phyloP scores from a whole-genome alignment of 2,113 vertebrate genomes.

The Zosterops borbonicus region DNA sequence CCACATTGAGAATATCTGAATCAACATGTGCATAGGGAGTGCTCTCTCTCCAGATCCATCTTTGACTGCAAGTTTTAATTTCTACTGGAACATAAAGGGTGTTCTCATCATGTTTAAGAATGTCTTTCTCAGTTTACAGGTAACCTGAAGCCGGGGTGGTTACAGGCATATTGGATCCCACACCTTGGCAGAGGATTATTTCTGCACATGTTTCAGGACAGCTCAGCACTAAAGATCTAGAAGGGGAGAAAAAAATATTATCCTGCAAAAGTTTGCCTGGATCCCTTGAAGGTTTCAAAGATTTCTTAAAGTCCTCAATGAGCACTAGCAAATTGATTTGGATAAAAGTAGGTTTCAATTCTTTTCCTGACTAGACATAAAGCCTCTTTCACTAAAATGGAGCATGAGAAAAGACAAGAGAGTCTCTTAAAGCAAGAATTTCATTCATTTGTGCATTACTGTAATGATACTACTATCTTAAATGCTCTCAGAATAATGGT shows the following conservation, averaged over 20 bases:
- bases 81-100: neutral
- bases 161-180: neutral
- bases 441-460: neutral
- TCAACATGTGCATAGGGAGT: neutral
- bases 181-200: neutral
- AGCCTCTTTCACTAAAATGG: neutral
- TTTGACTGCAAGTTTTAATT: neutral
- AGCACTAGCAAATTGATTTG: neutral
- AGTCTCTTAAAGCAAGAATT: neutral
- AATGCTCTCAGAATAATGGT: neutral
- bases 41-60: neutral
- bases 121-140: conserved; percentile 8
- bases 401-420: neutral
- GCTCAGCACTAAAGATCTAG: neutral
- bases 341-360: neutral
- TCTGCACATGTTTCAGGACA: neutral
- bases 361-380: neutral
- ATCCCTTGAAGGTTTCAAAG: neutral
- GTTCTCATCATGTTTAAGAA: neutral
- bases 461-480: neutral
- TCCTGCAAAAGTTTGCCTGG: neutral
- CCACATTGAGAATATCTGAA: neutral
- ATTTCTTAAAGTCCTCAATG: neutral
- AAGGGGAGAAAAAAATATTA: neutral
- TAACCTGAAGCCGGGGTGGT: neutral